Conservation (phyloP, 2,113 vertebrate species). For the Gymnarchus niloticus region DNA sequence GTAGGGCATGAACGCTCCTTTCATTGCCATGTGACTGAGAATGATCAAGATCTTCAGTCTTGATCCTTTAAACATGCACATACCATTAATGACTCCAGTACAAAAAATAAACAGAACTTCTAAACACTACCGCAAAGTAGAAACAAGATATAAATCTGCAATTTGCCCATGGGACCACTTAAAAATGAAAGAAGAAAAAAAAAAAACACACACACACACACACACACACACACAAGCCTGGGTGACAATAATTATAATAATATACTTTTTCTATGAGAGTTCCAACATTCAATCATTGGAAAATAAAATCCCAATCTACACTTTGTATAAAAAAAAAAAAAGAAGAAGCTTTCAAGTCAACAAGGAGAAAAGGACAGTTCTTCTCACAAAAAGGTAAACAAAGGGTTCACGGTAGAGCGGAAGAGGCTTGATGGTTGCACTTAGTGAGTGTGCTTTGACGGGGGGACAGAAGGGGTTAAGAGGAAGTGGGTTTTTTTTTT, state of each 20-base stretch:
- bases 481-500: constrained; percentile 26
- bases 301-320: constrained; percentile 61
- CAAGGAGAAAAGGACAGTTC: constrained; percentile 51
- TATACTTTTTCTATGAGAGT: constrained; percentile 80
- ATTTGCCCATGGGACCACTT: constrained; percentile 65
- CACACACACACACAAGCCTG: constrained; percentile 74
- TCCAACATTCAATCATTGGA: constrained; percentile 74
- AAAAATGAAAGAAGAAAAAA: constrained; percentile 56
- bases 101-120: constrained; percentile 61
- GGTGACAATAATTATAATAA: constrained; percentile 62
- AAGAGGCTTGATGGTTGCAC: constrained; percentile 79
- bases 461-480: constrained; percentile 54
- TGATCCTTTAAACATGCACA: constrained; percentile 90
- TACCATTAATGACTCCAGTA: constrained; percentile 80
- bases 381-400: constrained; percentile 72
- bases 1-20: constrained; percentile 74
- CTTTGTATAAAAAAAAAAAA: constrained; percentile 47
- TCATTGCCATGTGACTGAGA: constrained; percentile 77
- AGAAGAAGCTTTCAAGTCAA: constrained; percentile 50
- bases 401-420: constrained; percentile 56
- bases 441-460: constrained; percentile 96
- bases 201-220: constrained; percentile 54
- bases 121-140: constrained; percentile 72
- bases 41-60: constrained; percentile 64
- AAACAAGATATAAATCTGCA: constrained; percentile 79